A percentile compares a stretch with the other conserved stretches of the same genome.
Evolutionary conservation across 2,888 invertebrate species (phyloP).

Genomic region (Zhuqinia jingwanae): DNA sequence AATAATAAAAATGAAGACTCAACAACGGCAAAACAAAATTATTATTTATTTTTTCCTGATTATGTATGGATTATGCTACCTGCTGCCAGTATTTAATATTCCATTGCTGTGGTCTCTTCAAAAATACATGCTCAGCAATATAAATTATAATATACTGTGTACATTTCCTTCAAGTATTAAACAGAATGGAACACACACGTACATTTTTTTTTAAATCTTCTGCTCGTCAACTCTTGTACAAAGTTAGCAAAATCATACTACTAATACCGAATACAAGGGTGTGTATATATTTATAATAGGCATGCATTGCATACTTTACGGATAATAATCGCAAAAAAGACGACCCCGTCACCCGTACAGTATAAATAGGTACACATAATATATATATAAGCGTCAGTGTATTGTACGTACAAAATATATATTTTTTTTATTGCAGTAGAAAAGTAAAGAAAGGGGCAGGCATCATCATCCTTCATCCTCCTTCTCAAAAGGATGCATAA

Average conservation of each 20-base stretch:
- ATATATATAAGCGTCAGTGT: no score
- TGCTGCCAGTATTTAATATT: conserved; percentile 41
- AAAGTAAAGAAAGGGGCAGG: neutral
- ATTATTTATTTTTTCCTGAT: no score
- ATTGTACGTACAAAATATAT: no score
- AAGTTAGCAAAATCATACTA: neutral
- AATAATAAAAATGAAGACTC: conserved; percentile 18
- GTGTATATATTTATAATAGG: no score
- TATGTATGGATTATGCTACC: conserved; percentile 10
- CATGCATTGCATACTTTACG: no score
- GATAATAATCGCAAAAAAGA: neutral
- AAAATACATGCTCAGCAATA: conserved; percentile 8
- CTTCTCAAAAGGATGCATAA: conserved; percentile 6
- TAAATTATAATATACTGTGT: neutral
- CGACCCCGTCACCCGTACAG: no score
- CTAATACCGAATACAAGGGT: no score
- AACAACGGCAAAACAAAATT: conserved; percentile 27
- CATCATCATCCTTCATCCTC: neutral
- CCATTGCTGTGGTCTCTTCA: neutral
- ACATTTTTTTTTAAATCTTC: no score
- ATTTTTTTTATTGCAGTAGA: neutral
- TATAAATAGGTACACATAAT: no score
- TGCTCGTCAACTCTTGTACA: no score
- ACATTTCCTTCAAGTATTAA: neutral
- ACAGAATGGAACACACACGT: neutral